Evolutionary conservation across 2,113 vertebrate species (phyloP).

Genomic region (Formicarius rufipectus): DNA sequence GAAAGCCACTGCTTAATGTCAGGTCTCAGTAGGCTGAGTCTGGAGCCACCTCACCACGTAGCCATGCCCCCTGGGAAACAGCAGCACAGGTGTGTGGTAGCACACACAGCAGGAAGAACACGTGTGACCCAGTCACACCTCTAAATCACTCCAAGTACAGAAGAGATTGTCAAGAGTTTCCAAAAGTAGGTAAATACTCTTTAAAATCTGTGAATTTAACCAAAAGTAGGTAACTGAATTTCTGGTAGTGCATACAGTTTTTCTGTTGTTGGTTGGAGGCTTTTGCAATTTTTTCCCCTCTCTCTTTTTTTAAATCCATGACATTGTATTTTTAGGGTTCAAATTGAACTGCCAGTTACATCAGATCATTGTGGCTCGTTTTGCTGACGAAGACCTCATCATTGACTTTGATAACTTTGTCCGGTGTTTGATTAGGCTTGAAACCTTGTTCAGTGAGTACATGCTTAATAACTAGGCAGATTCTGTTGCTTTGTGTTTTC

Average conservation of each 20-base stretch:
- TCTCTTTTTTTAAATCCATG: not conserved
- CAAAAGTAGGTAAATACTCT: not conserved
- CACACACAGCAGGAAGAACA: not conserved
- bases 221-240: not conserved
- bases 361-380: constrained; percentile 78
- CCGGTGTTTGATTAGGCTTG: constrained; percentile 77
- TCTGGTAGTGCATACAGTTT: not conserved
- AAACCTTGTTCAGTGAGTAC: constrained; percentile 81
- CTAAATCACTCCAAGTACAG: not conserved
- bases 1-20: not conserved
- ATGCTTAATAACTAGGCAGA: fast-evolving
- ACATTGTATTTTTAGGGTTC: constrained; percentile 62
- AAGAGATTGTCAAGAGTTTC: not conserved
- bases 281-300: not conserved
- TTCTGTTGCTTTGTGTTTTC: not conserved
- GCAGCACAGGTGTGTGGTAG: not conserved
- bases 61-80: fast-evolving
- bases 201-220: not conserved
- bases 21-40: too few relatives aligned
- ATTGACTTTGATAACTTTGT: constrained; percentile 82
- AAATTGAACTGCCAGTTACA: constrained; percentile 74
- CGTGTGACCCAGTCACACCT: not conserved
- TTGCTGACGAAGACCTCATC: constrained; percentile 74
- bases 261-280: not conserved
- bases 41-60: fast-evolving